Base-by-base conservation (phyloP, 2,888 invertebrate species). In the Apodemia zela region DNA sequence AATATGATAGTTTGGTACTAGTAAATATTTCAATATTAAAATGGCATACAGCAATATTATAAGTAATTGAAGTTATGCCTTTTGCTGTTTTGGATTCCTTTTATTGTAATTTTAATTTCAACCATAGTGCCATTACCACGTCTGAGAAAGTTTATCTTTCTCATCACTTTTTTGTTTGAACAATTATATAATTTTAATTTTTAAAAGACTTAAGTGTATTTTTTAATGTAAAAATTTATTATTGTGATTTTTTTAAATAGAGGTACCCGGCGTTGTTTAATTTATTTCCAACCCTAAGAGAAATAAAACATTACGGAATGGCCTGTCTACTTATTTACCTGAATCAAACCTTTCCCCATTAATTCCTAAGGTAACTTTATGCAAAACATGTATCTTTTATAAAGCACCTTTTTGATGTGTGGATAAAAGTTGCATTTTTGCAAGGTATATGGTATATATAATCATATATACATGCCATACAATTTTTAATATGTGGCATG, bases 111-210 rank as follows among this genome's bases (percentile, higher is more conserved):
- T 68, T 69, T 65, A 68, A 69, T 69, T 69, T 42, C 42, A 78
- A 86, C 81, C 79, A 85, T 85, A 79, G 84, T 88, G 89, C 87
- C 87, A 89, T 86, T 86, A 85, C 79, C 80, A 76, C 64, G 60
- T 67, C 61, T 59, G 66, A 61, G 62, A 66, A 66, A 65, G 63
- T 62, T 63, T 51, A 65, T 69, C 29, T 42, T 15, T 21, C n/a
- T 61, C 25, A 13, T 13, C 25, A 18, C 6, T 21, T 11, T 17
- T 54, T 25, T 4, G 25, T 54, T 54, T 51, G 18, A 54, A 21
- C 11, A 21, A 51, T 54, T 54, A 21, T 54, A 54, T 54, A 54
- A 54, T 54, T 54, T 54, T 25, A 21, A 15, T 21, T 21, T 54
- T 21, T 54, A 6, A 54, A 25, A 25, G 25, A 54, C 18, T 21